Evolutionary conservation across 2,113 vertebrate species (phyloP), one percentile per base, ranked within the genome.

Genomic region (Rhabdomys dilectus): DNA sequence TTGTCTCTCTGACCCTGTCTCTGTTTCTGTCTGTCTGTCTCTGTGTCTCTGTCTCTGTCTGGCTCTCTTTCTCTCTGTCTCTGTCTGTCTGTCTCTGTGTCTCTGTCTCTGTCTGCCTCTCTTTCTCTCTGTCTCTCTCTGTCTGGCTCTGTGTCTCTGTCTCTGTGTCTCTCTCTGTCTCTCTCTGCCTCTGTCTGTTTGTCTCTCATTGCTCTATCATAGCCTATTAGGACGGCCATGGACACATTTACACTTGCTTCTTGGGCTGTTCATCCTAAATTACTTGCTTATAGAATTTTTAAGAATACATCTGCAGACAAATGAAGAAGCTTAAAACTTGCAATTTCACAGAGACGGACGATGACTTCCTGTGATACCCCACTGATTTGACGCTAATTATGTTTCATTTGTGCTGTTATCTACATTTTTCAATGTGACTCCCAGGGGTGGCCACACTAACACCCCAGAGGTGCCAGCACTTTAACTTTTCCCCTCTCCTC

Each of bases 1-100:
- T 3, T 2, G 1, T 8, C 4, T 26, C n/a, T 68, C 12, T 45
- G 53, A 56, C 53, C 12, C 15, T 2, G 0, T 8, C 4, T 26
- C n/a, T 68, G 9, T 45, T 7, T 24, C 60, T 66, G 29, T 66
- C 64, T 66, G 4, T 64, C 5, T 64, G 4, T 62, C 86, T 34
- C 9, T 39, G 21, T 29, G 10, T 66, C 10, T 11, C 8, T 66
- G 0, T 66, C 62, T 64, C 24, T 64, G 5, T n/a, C n/a, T 64
- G 7, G 24, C 60, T 62, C 80, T 58, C 56, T 64, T 3, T 29
- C 62, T 62, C 60, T 60, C 80, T 51, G 17, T 78, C 0, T 17
- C 48, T 15, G 8, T 5, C 10, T 24, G 1, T 10, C 8, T 48
- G 1, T 13, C 42, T 73, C 8, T n/a, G 21, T 29, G 10, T 66